Evolutionary conservation across 2,797 vertebrate genomes (phyloP).

Genomic region (Cyclopterus lumpus): DNA sequence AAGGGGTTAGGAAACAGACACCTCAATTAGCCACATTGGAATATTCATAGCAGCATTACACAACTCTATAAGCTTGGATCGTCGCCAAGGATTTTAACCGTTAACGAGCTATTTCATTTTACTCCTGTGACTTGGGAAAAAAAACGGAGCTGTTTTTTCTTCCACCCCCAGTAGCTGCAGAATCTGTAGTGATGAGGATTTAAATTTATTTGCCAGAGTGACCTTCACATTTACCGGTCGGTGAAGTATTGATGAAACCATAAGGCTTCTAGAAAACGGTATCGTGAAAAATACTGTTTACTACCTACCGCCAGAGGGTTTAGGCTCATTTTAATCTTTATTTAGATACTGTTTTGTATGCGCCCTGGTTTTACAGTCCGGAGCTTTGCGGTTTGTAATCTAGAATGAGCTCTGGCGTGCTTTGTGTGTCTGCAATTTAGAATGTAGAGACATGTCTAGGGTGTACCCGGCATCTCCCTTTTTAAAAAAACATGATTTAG

Average conservation of each 20-base stretch:
- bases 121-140: conserved; percentile 10
- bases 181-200: conserved; percentile 24
- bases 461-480: background rate
- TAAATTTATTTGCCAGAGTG: conserved; percentile 62
- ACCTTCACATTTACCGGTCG: conserved; percentile 54
- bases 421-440: background rate
- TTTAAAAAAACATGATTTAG: background rate
- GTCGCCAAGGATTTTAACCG: conserved; percentile 56
- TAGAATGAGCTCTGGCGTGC: background rate
- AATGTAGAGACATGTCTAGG: background rate
- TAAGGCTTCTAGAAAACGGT: conserved; percentile 41
- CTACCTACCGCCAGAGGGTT: conserved; percentile 16
- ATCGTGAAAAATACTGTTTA: conserved; percentile 52
- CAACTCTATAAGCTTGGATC: conserved; percentile 17
- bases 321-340: conserved; percentile 21
- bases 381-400: background rate
- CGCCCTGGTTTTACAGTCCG: background rate
- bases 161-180: conserved; percentile 16
- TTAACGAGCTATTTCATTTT: conserved; percentile 41
- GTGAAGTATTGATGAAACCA: conserved; percentile 54
- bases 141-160: conserved; percentile 23
- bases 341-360: conserved; percentile 28
- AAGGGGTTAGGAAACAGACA: conserved; percentile 46
- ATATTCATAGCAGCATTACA: conserved; percentile 51
- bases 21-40: conserved; percentile 59